Base-by-base conservation (phyloP, 53 echinoderm and acorn worm genomes). In the Patiria pectinifera region DNA sequence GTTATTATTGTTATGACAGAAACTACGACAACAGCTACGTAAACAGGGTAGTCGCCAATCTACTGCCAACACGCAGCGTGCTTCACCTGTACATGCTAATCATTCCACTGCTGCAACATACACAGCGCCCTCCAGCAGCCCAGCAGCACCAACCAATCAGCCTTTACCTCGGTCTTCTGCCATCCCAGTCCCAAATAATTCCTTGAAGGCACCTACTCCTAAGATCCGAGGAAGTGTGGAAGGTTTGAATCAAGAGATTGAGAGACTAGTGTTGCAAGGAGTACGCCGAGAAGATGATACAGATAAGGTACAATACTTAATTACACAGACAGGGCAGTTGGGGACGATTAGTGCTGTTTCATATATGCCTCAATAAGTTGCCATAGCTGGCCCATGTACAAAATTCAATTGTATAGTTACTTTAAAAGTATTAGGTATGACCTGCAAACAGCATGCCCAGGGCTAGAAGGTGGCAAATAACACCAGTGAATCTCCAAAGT, bases 221-320 rank as follows among this genome's bases (percentile, higher is more conserved):
- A 93, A 95, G 94, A 95, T 95, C 82, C 93, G 99, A 61, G 99
- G 99, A 45, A 96, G 96, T 80, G 99, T 98, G 25, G 96, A 98
- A 80, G 99, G 99, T 45, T 88, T 97, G 22, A 98, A 98, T 92
- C 99, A 98, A 94, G 98, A 98, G 86, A 97, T 98, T 35, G 99
- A 98, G 93, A 96, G 95, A 86, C 91, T 98, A 63, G 99, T 98
- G 48, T 94, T 98, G 69, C 95, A 89, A 79, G 96, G 96, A 59
- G 66, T 84, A 69, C 85, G 48, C 7, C 90, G 71, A 47, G 93
- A 94, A 83, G 92, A 92, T 13, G 96, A 95, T 62, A 91, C 86
- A 72, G 97, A 96, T 53, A 92, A 92, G 87, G 97, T 97, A 82
- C 80, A 78, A 80, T 2, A 46, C 80, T 46, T 66, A 11, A 66